These are phyloP conservation scores for Neostethus bicornis DNA, from an alignment of 2,797 vertebrate species.

Conservation along the genomic window DNA sequence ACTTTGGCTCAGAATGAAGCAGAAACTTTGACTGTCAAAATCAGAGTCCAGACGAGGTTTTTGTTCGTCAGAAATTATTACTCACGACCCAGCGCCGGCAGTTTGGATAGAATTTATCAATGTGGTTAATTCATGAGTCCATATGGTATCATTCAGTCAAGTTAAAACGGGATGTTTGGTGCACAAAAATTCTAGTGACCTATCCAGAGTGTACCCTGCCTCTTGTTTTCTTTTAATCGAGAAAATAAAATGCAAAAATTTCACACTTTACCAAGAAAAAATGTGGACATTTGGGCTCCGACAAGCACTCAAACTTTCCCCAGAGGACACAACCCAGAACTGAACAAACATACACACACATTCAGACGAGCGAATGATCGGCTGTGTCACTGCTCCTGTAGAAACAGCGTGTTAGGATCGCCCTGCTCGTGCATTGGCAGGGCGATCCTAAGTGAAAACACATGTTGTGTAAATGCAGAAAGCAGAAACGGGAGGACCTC, in stretches of 20 bases:
- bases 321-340: slow-evolving; percentile 44
- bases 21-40: slow-evolving; percentile 1
- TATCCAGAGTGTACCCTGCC: too few relatives aligned
- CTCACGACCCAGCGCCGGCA: slow-evolving; percentile 18
- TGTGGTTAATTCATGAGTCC: slow-evolving; percentile 30
- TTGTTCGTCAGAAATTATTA: background rate
- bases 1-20: slow-evolving; percentile 10
- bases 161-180: too few relatives aligned
- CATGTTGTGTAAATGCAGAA: slow-evolving; percentile 71
- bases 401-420: slow-evolving; percentile 52
- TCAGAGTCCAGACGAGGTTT: background rate
- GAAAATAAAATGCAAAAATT: slow-evolving; percentile 27
- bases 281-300: slow-evolving; percentile 13
- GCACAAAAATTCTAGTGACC: too few relatives aligned
- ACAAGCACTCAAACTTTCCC: slow-evolving; percentile 44
- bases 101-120: slow-evolving; percentile 25
- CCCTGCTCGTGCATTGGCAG: slow-evolving; percentile 57
- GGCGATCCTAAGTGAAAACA: slow-evolving; percentile 75
- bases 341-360: slow-evolving; percentile 46
- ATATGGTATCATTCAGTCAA: too few relatives aligned
- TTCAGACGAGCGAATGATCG: slow-evolving; percentile 50
- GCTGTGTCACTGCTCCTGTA: slow-evolving; percentile 53
- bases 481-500: slow-evolving; percentile 45
- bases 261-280: slow-evolving; percentile 13
- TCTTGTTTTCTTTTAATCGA: slow-evolving; percentile 26